phyloP scores from a whole-genome alignment of 2,888 invertebrate species.

The Lithosia quadra region DNA sequence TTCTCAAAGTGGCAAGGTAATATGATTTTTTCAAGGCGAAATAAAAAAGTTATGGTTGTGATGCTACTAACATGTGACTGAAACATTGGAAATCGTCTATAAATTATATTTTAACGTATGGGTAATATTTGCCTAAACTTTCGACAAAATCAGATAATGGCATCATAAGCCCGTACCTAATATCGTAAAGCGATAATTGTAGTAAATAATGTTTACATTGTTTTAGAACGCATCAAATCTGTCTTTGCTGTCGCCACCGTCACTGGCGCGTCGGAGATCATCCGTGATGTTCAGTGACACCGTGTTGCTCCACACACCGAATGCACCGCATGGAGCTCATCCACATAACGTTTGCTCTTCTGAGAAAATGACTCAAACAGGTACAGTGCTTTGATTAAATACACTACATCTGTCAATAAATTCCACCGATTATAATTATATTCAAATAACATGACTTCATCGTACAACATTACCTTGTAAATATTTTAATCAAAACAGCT shows the following conservation, averaged over 20 bases:
- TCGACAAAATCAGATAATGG: too few species aligned
- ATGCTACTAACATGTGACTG: too few species aligned
- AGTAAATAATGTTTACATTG: neutral
- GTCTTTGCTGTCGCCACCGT: constrained; percentile 91
- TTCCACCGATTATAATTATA: neutral
- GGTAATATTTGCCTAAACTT: too few species aligned
- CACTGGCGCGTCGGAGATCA: constrained; percentile 91
- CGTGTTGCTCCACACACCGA: constrained; percentile 89
- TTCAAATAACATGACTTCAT: neutral
- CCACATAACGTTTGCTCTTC: constrained; percentile 90
- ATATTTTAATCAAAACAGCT: constrained; percentile 28
- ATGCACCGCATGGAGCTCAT: constrained; percentile 68
- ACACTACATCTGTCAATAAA: neutral
- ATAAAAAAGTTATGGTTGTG: too few species aligned
- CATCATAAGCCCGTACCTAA: too few species aligned
- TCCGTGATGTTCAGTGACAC: constrained; percentile 97
- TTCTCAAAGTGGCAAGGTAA: too few species aligned
- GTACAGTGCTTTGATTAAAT: constrained; percentile 63
- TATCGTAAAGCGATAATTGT: neutral
- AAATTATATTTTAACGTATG: too few species aligned
- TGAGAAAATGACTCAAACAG: constrained; percentile 96
- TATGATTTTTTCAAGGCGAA: too few species aligned
- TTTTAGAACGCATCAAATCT: constrained; percentile 89
- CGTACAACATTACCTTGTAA: constrained; percentile 12
- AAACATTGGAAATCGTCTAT: too few species aligned